Evolutionary conservation across 92 coral and sea anemone species (phyloP).

Genomic region (Parazoanthus swiftii): DNA sequence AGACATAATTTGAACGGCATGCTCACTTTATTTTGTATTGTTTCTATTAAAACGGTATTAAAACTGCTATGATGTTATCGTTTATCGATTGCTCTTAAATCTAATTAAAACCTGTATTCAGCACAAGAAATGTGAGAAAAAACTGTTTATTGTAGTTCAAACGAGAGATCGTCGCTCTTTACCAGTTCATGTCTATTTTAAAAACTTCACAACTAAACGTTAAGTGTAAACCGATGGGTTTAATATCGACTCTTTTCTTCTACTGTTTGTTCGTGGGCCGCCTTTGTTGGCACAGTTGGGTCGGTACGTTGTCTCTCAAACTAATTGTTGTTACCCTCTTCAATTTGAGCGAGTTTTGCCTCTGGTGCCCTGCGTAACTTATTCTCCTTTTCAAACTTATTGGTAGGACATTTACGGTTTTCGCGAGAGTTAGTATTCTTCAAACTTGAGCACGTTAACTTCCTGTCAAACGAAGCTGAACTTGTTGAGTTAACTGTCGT

Average conservation of each 20-base stretch:
- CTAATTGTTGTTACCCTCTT: no score
- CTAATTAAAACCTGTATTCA: not conserved
- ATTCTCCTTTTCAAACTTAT: no score
- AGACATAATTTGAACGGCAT: not conserved
- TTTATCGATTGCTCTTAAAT: not conserved
- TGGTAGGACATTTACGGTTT: not conserved
- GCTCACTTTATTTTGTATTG: not conserved
- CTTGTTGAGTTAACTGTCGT: no score
- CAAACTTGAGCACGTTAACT: no score
- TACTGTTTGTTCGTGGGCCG: not conserved
- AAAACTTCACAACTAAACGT: not conserved
- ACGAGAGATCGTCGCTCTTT: no score
- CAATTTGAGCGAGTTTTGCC: no score
- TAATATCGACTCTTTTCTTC: not conserved
- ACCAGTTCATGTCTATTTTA: not conserved
- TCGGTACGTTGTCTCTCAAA: no score
- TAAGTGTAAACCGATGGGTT: not conserved
- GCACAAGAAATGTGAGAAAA: not conserved
- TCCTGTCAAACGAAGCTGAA: no score
- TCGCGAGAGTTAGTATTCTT: not conserved
- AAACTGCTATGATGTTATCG: not conserved
- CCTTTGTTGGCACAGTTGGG: not conserved
- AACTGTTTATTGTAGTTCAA: not conserved
- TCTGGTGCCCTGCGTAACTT: no score
- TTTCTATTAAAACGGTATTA: not conserved